Evolutionary conservation across 2,113 vertebrate species (phyloP).

Genomic region (Pluvianellus socialis): DNA sequence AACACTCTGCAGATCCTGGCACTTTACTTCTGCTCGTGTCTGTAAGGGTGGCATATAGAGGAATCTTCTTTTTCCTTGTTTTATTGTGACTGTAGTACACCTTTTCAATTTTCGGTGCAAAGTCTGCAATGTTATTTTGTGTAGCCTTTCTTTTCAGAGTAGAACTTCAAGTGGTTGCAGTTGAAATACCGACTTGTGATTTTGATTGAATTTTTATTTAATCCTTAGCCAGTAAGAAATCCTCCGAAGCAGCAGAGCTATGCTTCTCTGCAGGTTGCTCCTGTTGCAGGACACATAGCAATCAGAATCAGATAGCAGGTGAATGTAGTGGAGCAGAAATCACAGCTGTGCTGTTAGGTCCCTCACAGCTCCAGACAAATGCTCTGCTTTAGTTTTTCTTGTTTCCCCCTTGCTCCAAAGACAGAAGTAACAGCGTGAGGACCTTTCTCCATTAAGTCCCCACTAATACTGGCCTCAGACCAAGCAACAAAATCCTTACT

Average conservation of each 20-base stretch:
- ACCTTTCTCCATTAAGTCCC: background rate
- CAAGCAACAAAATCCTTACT: background rate
- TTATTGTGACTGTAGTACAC: background rate
- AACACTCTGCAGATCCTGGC: background rate
- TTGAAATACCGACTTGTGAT: background rate
- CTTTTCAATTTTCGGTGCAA: background rate
- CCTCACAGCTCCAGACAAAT: background rate
- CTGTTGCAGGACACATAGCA: background rate
- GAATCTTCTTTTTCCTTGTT: background rate
- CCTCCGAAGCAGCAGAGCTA: background rate
- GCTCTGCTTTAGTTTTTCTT: background rate
- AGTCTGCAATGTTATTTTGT: background rate
- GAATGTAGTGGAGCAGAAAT: background rate
- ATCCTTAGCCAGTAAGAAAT: background rate
- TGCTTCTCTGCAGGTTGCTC: background rate
- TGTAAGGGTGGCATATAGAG: background rate
- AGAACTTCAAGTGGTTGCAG: background rate
- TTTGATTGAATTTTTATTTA: background rate
- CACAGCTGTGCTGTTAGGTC: background rate
- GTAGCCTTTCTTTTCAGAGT: background rate
- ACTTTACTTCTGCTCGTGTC: background rate
- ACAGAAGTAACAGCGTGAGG: background rate
- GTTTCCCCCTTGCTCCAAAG: background rate
- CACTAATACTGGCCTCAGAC: background rate
- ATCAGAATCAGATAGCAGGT: background rate